Evolutionary conservation across 2,888 invertebrate species (phyloP).

Genomic region (Phrixothrix hirtus): DNA sequence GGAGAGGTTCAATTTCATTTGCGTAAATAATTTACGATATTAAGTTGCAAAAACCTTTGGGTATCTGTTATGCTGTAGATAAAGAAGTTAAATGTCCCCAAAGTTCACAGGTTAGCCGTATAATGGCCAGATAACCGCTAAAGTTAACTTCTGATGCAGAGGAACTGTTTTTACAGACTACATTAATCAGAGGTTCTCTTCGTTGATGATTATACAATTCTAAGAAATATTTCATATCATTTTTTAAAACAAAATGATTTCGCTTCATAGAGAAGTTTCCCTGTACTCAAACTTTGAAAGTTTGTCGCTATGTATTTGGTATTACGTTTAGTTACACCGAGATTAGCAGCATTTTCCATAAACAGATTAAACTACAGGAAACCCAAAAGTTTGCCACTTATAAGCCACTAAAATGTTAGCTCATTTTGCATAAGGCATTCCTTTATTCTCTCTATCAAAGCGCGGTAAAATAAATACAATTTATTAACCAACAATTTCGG

Average conservation of each 20-base stretch:
- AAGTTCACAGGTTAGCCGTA: slow-evolving; percentile 21
- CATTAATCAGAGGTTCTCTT: slow-evolving; percentile 9
- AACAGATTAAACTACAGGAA: slow-evolving; percentile 12
- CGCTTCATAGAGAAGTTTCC: too few species aligned
- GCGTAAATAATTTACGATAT: slow-evolving; percentile 20
- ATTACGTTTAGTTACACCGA: slow-evolving; percentile 3
- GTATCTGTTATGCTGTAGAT: slow-evolving; percentile 23
- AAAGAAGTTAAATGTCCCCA: slow-evolving; percentile 27
- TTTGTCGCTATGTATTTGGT: too few species aligned
- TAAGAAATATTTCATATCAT: too few species aligned
- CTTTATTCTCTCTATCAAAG: too few species aligned
- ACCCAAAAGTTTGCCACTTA: slow-evolving; percentile 2
- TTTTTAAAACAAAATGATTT: too few species aligned
- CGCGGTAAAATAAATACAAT: too few species aligned
- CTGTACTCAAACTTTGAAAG: too few species aligned
- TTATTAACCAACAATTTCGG: too few species aligned
- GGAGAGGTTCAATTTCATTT: not conserved
- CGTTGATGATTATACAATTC: too few species aligned
- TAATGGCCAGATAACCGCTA: slow-evolving; percentile 18
- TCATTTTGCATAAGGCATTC: too few species aligned
- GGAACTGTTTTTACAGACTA: not conserved
- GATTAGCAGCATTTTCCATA: slow-evolving; percentile 11
- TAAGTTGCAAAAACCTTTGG: slow-evolving; percentile 16
- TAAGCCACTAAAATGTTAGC: too few species aligned
- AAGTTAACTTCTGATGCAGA: slow-evolving; percentile 9